Evolutionary conservation across 2,797 vertebrate species (phyloP), one percentile per base, ranked within the genome.

Genomic region (Thamnophis elegans): DNA sequence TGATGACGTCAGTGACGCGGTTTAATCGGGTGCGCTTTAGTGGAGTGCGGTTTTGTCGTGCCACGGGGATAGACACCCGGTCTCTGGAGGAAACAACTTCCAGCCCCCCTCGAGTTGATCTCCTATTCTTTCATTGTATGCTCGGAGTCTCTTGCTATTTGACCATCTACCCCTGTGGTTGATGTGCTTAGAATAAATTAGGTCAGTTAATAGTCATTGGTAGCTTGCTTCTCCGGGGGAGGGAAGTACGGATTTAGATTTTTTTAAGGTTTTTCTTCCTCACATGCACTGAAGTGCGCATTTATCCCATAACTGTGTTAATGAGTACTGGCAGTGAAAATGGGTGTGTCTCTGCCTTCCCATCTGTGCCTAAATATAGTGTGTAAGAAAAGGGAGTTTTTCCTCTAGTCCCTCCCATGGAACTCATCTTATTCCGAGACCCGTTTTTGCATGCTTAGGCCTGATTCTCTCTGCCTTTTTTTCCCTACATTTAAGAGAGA

Each of bases 381-480:
- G 85, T 59, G 20, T 5, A 53, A 59, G 28, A 86, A 87, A 73
- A 26, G 58, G 42, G 58, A 10, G 6, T 56, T 2, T 14, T n/a
- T 25, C 26, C 22, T n/a, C 16, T 36, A n/a, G 25, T 58, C 14
- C 22, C 73, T 14, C 25, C 25, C 32, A 68, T 47, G 12, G 56
- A 87, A 90, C 26, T 51, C 51, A 90, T 55, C 16, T 56, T 47
- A 86, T 22, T 32, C 22, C n/a, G 87, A 68, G 89, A 90, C 10
- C 73, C 73, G 12, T 47, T 47, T 82, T 82, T 82, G 59, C n/a
- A 16, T 78, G 26, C 28, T 54, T 65, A 42, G 26, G 51, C 60
- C 86, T 89, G 32, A 68, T 89, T 88, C 22, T 94, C 59, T 89
- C 68, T 92, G 91, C 22, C n/a, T 91, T 89, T 58, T 51, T 51